Percentiles rank a stretch among this genome's conserved stretches.
Evolutionary conservation across 2,113 vertebrate species (phyloP).

Genomic region (Glaucomys volans): DNA sequence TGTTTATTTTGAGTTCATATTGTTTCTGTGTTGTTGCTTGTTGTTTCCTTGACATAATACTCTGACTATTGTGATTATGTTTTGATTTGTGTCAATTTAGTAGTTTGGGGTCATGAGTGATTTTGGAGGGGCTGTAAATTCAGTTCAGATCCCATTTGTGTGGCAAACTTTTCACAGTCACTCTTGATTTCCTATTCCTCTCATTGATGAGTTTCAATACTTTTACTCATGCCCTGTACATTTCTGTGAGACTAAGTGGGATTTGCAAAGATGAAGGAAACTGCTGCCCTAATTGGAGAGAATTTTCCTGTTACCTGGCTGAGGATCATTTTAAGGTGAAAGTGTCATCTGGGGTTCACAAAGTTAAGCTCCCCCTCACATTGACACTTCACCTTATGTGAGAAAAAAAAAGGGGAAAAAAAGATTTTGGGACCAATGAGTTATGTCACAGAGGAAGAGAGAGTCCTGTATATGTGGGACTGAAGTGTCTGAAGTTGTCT

Average conservation of each 20-base stretch:
- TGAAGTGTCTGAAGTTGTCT: background rate
- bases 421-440: no score
- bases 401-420: background rate
- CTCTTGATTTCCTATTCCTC: background rate
- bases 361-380: no score
- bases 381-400: no score
- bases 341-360: background rate
- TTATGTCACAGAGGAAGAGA: background rate
- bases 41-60: background rate
- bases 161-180: background rate
- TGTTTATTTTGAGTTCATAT: conserved; percentile 14
- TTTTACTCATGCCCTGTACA: background rate
- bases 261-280: background rate
- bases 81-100: background rate
- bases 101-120: background rate
- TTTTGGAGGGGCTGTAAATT: conserved; percentile 6
- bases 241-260: background rate
- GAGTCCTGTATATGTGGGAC: background rate
- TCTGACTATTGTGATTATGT: background rate
- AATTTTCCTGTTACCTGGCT: background rate
- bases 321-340: background rate
- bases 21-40: conserved; percentile 8
- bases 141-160: background rate
- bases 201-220: background rate
- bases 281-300: background rate